phyloP scores from a whole-genome alignment of 2,888 invertebrate genomes.

The Andrena minutula region DNA sequence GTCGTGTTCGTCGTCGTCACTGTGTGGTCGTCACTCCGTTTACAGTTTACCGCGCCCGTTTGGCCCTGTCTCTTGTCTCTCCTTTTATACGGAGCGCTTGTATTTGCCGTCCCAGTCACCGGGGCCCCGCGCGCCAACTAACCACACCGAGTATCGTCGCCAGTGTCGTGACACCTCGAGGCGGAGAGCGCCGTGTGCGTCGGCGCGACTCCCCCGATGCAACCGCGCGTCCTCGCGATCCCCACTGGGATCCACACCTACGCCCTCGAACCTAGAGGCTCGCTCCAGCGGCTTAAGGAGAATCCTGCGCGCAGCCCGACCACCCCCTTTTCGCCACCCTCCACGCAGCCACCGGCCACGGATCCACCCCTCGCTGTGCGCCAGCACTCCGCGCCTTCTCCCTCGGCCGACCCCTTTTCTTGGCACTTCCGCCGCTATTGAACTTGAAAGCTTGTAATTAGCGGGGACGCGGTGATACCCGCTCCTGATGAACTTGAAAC shows the following conservation, averaged over 20 bases:
- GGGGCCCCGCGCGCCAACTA: constrained; percentile 85
- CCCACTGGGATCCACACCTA: constrained; percentile 19
- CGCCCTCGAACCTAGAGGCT: constrained; percentile 18
- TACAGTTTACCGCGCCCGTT: constrained; percentile 55
- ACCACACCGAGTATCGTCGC: constrained; percentile 80
- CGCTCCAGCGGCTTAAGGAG: background rate
- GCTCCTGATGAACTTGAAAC: constrained; percentile 34
- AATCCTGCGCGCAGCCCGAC: constrained; percentile 14
- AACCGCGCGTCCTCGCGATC: constrained; percentile 5
- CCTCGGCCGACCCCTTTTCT: constrained; percentile 13
- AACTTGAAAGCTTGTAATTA: constrained; percentile 55
- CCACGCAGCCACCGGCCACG: background rate
- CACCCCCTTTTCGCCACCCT: background rate
- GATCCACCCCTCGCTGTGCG: constrained; percentile 1
- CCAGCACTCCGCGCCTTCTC: background rate
- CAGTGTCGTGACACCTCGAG: constrained; percentile 55
- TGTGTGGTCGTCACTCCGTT: constrained; percentile 68
- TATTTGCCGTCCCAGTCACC: constrained; percentile 83
- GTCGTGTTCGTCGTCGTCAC: constrained; percentile 68
- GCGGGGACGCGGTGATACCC: constrained; percentile 29
- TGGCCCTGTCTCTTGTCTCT: constrained; percentile 65
- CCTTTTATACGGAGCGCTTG: constrained; percentile 68
- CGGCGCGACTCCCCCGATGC: constrained; percentile 64
- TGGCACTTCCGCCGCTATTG: constrained; percentile 46
- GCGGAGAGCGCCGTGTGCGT: constrained; percentile 65